Conservation (phyloP, 2,888 invertebrate species). For the Drosophila cognata region DNA sequence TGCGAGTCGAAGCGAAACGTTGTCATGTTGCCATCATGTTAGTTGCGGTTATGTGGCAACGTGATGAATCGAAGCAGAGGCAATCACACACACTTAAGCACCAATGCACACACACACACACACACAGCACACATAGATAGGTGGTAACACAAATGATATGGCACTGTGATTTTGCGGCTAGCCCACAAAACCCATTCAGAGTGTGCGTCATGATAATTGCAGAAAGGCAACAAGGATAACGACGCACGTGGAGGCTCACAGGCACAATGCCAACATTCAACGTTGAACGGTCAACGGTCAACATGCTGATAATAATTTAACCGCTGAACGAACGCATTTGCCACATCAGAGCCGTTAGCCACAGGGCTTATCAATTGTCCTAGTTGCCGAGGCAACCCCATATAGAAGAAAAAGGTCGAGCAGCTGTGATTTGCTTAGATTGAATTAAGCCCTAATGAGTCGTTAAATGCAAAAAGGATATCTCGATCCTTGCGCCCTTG, state of each 20-base stretch:
- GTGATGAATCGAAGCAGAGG: slow-evolving; percentile 65
- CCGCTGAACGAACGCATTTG: slow-evolving; percentile 54
- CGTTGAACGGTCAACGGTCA: slow-evolving; percentile 50
- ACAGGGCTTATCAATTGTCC: slow-evolving; percentile 54
- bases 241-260: slow-evolving; percentile 14
- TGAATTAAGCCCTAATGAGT: slow-evolving; percentile 74
- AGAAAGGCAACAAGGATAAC: slow-evolving; percentile 43
- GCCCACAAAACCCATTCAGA: slow-evolving; percentile 46
- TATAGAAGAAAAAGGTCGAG: slow-evolving; percentile 10
- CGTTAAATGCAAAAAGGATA: slow-evolving; percentile 50
- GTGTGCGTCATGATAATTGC: slow-evolving; percentile 76
- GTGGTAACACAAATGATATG: slow-evolving; percentile 47
- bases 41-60: slow-evolving; percentile 76
- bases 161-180: slow-evolving; percentile 66
- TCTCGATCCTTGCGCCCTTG: neutral
- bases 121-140: slow-evolving; percentile 11
- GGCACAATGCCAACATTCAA: slow-evolving; percentile 46
- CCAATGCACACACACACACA: slow-evolving; percentile 8
- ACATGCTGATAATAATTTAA: slow-evolving; percentile 79
- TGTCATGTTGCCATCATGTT: slow-evolving; percentile 66
- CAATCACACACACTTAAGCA: slow-evolving; percentile 49
- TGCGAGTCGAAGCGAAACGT: slow-evolving; percentile 41
- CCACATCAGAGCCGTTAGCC: slow-evolving; percentile 16
- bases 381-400: slow-evolving; percentile 13
- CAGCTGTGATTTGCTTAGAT: slow-evolving; percentile 53